phyloP scores from a whole-genome alignment of 1,140 invertebrate species.

The Camponotus pennsylvanicus region DNA sequence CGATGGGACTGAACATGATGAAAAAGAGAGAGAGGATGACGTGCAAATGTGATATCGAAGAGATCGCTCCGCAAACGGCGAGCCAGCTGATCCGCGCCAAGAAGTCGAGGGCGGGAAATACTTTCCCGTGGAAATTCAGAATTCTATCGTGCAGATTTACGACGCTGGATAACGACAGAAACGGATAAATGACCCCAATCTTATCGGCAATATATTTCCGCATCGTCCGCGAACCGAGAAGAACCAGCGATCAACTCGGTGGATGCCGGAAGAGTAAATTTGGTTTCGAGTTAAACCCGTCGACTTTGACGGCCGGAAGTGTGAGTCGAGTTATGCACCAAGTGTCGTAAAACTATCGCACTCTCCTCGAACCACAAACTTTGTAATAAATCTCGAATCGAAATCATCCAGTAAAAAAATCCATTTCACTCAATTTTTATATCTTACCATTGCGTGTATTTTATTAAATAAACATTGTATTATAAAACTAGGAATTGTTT shows the following conservation, averaged over 20 bases:
- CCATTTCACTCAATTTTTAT: background rate
- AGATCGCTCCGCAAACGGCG: conserved; percentile 21
- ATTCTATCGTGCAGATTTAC: conserved; percentile 40
- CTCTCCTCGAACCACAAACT: background rate
- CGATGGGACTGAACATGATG: conserved; percentile 4
- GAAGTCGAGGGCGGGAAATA: conserved; percentile 36
- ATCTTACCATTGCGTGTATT: background rate
- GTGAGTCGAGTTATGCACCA: background rate
- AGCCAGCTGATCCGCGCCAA: conserved; percentile 53
- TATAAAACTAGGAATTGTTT: background rate
- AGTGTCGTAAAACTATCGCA: background rate
- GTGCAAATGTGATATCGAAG: conserved; percentile 20
- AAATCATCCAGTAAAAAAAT: background rate
- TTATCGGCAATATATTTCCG: conserved; percentile 27
- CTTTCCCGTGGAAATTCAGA: background rate
- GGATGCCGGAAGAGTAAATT: conserved; percentile 24
- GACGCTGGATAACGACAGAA: conserved; percentile 40
- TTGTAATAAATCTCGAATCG: background rate
- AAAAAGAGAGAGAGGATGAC: background rate
- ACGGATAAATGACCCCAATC: conserved; percentile 41
- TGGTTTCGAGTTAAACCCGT: conserved; percentile 20
- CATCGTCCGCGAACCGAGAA: conserved; percentile 32
- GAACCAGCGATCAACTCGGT: conserved; percentile 32
- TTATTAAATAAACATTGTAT: background rate
- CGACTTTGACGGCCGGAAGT: background rate